Evolutionary conservation across 2,888 invertebrate species (phyloP).

Genomic region (Antitype chi): DNA sequence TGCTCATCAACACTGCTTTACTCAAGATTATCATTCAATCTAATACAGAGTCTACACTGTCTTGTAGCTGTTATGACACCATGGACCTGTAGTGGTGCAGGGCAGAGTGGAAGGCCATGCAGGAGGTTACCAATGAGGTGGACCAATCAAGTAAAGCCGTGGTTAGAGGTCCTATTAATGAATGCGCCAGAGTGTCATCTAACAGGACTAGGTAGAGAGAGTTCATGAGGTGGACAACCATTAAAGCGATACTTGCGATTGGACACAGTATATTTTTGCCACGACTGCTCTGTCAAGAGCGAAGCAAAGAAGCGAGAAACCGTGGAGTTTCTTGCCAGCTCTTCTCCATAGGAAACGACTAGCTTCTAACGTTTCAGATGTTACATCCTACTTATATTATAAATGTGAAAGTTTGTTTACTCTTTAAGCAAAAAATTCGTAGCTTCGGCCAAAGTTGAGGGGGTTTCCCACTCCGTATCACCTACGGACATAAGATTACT

Average conservation of each 20-base stretch:
- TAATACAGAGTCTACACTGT: no score
- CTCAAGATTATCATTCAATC: no score
- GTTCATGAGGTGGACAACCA: neutral
- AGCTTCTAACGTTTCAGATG: neutral
- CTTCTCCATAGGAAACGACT: neutral
- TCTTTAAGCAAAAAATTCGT: no score
- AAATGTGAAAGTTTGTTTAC: no score
- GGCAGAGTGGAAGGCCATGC: neutral
- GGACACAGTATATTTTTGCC: neutral
- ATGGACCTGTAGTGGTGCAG: neutral
- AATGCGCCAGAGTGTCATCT: neutral
- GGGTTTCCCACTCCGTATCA: no score
- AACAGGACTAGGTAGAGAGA: neutral
- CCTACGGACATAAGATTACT: no score
- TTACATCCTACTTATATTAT: no score
- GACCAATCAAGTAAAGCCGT: neutral
- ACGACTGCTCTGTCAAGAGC: neutral
- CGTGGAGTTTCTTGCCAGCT: neutral
- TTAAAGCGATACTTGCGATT: neutral
- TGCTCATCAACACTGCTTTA: no score
- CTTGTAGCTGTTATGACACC: no score
- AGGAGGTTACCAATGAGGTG: neutral
- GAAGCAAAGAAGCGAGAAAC: neutral
- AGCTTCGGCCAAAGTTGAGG: no score
- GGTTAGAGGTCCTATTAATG: neutral